These are phyloP conservation scores for Crambe crambe DNA, from an alignment of 37 sponge, comb jelly and placozoan genomes.

Conservation along the genomic window DNA sequence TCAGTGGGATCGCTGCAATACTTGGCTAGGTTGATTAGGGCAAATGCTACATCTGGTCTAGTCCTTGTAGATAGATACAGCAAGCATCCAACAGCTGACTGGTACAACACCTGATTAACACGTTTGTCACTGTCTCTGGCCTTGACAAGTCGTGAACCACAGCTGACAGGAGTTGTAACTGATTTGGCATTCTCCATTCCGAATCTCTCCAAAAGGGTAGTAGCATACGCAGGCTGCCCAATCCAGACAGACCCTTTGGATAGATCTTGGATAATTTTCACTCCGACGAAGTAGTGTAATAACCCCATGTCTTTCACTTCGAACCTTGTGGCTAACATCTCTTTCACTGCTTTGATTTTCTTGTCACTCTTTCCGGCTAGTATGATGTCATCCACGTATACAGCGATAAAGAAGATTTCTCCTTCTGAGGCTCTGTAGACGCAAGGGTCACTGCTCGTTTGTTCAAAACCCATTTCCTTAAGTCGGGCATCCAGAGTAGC, in stretches of 20 bases:
- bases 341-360: constrained; percentile 26
- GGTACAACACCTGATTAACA: constrained; percentile 24
- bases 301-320: constrained; percentile 51
- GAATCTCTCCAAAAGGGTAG: too few relatives aligned
- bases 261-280: constrained; percentile 43
- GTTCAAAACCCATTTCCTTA: too few relatives aligned
- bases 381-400: constrained; percentile 32
- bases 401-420: constrained; percentile 16
- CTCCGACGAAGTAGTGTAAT: constrained; percentile 44
- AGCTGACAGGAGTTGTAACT: constrained; percentile 40
- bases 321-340: constrained; percentile 20
- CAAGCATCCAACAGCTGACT: constrained; percentile 45
- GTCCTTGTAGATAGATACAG: constrained; percentile 32
- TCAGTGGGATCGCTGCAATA: constrained; percentile 20
- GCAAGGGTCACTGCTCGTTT: constrained; percentile 56
- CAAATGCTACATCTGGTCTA: constrained; percentile 44
- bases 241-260: too few relatives aligned
- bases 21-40: constrained; percentile 34
- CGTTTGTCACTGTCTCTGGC: constrained; percentile 2
- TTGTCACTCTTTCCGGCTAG: constrained; percentile 35
- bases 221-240: too few relatives aligned
- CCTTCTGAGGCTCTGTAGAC: constrained; percentile 17
- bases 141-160: constrained; percentile 36
- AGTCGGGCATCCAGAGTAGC: constrained; percentile 37
- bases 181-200: constrained; percentile 45